Evolutionary conservation across 2,797 vertebrate genomes (phyloP).

Genomic region (Sebastes miniatus): DNA sequence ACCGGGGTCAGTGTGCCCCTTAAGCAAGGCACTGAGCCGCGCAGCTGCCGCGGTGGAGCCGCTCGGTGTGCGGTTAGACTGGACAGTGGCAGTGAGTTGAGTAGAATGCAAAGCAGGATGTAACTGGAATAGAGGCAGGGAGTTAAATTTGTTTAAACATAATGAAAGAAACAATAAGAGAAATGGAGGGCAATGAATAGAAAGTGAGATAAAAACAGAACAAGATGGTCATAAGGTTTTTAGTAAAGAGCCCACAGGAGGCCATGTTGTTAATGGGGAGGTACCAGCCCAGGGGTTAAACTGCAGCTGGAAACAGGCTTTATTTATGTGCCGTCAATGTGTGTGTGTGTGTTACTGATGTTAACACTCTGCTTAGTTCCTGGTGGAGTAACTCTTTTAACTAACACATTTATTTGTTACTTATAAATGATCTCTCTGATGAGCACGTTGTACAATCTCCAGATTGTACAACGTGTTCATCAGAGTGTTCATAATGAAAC

Average conservation of each 20-base stretch:
- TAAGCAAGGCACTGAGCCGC: not conserved
- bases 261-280: not conserved
- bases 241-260: not conserved
- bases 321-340: not conserved
- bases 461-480: too few species aligned
- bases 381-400: too few species aligned
- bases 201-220: not conserved
- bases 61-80: not conserved
- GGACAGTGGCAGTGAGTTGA: not conserved
- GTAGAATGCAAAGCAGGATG: not conserved
- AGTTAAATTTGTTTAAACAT: not conserved
- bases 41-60: not conserved
- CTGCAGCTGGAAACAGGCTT: not conserved
- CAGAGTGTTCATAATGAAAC: too few species aligned
- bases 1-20: not conserved
- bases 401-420: too few species aligned
- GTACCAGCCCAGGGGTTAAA: not conserved
- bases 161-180: not conserved
- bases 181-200: not conserved
- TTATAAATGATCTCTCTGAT: too few species aligned
- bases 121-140: not conserved
- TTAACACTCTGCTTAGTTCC: too few species aligned
- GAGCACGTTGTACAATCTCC: too few species aligned
- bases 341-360: too few species aligned
- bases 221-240: not conserved